Base-by-base conservation (phyloP, 2,888 invertebrate genomes). In the Temnothorax rugatulus region DNA sequence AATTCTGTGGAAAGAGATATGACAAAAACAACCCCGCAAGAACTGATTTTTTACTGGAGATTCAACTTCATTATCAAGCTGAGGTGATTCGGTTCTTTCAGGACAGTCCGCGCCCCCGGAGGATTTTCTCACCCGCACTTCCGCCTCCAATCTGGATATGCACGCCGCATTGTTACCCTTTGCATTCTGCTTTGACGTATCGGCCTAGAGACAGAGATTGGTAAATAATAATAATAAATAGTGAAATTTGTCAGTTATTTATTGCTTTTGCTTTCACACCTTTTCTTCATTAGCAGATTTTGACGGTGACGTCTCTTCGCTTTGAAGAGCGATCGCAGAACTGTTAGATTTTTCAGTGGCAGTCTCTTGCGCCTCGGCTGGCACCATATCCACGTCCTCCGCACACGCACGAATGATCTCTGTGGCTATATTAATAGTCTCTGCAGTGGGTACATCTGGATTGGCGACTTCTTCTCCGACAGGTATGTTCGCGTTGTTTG, bases 71-170 rank as follows among this genome's bases (percentile, higher is more conserved):
- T 69, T 57, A 34, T 21, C 69, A 0, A 44, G 47, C 11, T 4
- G 38, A 50, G 47, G 25, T 38, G 66, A 77, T 15, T 77, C 47
- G 8, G 13, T 79, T 79, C 34, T 79, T 34, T 59, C 57, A 11
- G 47, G 18, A 59, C 18, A 47, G 8, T 79, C 21, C 15, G 25
- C 2, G 3, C 0, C 44, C 4, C 1, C 38, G 0, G 8, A 21
- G 13, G 1, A 47, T 47, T 79, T 59, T 11, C 79, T 71, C 76
- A 92, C 93, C 89, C 91, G 88, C 8, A 92, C 66, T 88, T 92
- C 90, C 15, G 89, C 82, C 81, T 91, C 88, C 21, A 93, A 83
- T 71, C 85, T 88, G 29, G 79, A 83, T 74, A 90, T 82, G n/a
- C 29, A 59, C 11, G 74, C 76, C 7, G 64, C 29, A 1, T 63